phyloP scores from a whole-genome alignment of 2,797 vertebrate species.

The Caiman crocodilus region DNA sequence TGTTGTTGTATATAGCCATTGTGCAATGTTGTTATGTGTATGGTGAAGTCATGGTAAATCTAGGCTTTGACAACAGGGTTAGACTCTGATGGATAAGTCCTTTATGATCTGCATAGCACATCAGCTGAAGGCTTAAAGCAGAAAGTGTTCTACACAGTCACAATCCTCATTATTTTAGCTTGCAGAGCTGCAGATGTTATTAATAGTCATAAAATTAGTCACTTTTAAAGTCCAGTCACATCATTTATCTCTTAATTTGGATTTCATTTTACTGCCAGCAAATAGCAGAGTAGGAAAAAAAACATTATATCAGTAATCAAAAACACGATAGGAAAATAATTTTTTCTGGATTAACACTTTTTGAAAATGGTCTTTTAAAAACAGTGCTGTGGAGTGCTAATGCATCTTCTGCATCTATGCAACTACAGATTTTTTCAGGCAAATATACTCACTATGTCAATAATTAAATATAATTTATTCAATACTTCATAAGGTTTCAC shows the following conservation, averaged over 20 bases:
- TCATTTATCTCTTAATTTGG: background rate
- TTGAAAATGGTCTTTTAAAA: slow-evolving; percentile 23
- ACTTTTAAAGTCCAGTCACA: background rate
- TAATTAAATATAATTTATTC: slow-evolving; percentile 64
- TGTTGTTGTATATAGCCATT: background rate
- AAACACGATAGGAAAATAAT: background rate
- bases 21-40: accelerated
- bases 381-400: slow-evolving; percentile 13
- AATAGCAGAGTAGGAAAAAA: background rate
- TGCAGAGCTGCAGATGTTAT: background rate
- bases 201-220: background rate
- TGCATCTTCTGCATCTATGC: slow-evolving; percentile 26
- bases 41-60: background rate
- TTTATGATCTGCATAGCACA: background rate
- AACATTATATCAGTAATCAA: background rate
- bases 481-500: slow-evolving; percentile 64
- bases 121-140: background rate
- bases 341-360: background rate
- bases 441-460: slow-evolving; percentile 69
- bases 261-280: background rate
- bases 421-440: slow-evolving; percentile 42
- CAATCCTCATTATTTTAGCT: background rate
- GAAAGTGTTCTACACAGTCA: background rate
- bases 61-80: background rate
- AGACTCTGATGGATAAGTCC: background rate